Evolutionary conservation across 2,797 vertebrate genomes (phyloP).

Genomic region (Micromesistius poutassou): DNA sequence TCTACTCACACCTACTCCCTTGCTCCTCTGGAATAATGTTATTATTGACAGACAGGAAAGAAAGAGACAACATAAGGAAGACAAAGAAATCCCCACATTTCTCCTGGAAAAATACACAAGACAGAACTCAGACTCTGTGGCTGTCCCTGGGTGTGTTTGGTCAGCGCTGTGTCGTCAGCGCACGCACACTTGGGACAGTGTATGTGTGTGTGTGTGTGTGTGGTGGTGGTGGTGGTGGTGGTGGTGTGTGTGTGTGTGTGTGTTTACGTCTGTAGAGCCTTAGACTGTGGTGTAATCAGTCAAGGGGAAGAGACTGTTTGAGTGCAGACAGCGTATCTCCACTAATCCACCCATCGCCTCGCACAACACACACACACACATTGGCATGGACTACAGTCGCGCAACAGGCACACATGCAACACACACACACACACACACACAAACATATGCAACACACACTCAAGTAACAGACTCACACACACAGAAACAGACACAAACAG

Average conservation of each 20-base stretch:
- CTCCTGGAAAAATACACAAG: conserved; percentile 41
- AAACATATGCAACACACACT: neutral
- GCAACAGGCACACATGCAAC: conserved; percentile 2
- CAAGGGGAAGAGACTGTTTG: conserved; percentile 60
- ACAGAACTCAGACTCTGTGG: conserved; percentile 62
- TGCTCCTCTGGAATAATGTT: conserved; percentile 50
- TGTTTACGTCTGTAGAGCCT: conserved; percentile 53
- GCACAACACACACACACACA: conserved; percentile 36
- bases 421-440: neutral
- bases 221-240: conserved; percentile 7
- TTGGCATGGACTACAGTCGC: neutral
- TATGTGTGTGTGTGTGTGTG: conserved; percentile 31
- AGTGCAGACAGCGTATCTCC: conserved; percentile 65
- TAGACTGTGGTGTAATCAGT: conserved; percentile 62
- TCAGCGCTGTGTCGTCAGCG: conserved; percentile 42
- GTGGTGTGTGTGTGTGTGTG: conserved; percentile 19
- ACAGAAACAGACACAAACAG: neutral
- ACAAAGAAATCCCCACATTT: conserved; percentile 39
- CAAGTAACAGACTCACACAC: neutral
- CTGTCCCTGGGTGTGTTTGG: conserved; percentile 57
- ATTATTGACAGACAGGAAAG: conserved; percentile 40
- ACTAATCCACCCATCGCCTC: conserved; percentile 50
- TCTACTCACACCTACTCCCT: conserved; percentile 34
- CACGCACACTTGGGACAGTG: neutral
- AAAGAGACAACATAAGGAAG: neutral